Evolutionary conservation across 2,113 vertebrate genomes (phyloP).

Genomic region (Chrysemys picta): DNA sequence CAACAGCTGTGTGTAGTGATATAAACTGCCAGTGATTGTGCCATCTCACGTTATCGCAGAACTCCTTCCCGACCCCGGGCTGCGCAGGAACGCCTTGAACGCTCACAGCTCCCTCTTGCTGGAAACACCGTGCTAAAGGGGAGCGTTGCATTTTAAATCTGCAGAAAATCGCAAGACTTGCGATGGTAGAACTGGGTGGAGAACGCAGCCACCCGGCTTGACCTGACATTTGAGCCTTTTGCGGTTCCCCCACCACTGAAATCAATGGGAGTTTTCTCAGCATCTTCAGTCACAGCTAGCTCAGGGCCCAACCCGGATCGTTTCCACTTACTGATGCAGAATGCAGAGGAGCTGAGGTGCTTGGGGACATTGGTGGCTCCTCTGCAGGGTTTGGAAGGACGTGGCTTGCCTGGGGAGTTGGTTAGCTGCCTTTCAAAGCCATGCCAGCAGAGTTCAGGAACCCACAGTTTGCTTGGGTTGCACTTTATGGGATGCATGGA

Average conservation of each 20-base stretch:
- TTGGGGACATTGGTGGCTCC: not conserved
- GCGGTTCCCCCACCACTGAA: rapidly evolving
- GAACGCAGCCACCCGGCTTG: not conserved
- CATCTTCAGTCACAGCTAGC: not conserved
- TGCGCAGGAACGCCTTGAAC: not conserved
- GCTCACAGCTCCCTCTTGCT: not conserved
- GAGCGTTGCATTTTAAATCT: not conserved
- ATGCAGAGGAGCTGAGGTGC: not conserved
- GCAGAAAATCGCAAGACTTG: not conserved
- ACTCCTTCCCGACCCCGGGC: not conserved
- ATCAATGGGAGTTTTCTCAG: rapidly evolving
- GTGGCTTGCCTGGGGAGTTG: not conserved
- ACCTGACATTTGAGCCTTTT: not conserved
- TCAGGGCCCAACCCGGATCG: not conserved
- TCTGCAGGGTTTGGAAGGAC: not conserved
- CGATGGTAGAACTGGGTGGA: not conserved
- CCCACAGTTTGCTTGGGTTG: not conserved
- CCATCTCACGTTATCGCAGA: rapidly evolving
- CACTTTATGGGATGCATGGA: not conserved
- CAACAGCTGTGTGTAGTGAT: constrained; percentile 53
- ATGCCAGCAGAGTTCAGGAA: not conserved
- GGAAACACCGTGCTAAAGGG: rapidly evolving
- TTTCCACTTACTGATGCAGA: not conserved
- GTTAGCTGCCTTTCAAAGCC: not conserved
- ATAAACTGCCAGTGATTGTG: constrained; percentile 22